Evolutionary conservation across 1,140 invertebrate species (phyloP).

Genomic region (Stegodyphus dumicola): DNA sequence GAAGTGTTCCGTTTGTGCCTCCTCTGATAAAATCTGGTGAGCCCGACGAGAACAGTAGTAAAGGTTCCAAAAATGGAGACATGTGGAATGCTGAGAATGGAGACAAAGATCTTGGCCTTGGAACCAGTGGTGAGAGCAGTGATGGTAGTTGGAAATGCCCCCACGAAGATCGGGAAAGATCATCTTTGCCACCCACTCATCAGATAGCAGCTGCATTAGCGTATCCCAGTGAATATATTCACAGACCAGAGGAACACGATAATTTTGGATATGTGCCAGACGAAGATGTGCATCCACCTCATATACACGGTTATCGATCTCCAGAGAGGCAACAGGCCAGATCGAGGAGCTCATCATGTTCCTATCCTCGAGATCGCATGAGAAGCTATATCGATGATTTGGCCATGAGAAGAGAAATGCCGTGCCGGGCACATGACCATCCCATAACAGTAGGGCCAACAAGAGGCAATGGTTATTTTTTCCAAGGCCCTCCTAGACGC

Average conservation of each 20-base stretch:
- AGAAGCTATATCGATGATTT: conserved; percentile 48
- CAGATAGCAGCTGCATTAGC: not conserved
- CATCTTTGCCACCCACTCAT: not conserved
- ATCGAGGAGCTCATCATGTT: conserved; percentile 26
- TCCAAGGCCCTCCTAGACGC: conserved; percentile 27
- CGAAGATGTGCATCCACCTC: conserved; percentile 19
- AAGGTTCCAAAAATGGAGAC: conserved; percentile 32
- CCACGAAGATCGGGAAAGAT: conserved; percentile 30
- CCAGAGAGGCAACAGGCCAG: no score
- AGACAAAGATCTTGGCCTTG: conserved; percentile 86
- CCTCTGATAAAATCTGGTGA: not conserved
- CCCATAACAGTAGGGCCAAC: not conserved
- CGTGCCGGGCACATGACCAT: conserved; percentile 14
- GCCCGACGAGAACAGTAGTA: conserved; percentile 35
- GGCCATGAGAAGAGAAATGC: not conserved
- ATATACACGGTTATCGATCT: not conserved
- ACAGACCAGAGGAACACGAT: conserved; percentile 28
- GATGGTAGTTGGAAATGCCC: conserved; percentile 73
- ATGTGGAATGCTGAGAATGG: conserved; percentile 50
- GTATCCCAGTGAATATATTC: not conserved
- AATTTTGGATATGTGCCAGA: conserved; percentile 36
- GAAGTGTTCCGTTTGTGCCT: not conserved
- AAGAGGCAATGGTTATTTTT: conserved; percentile 16
- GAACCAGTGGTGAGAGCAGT: conserved; percentile 81
- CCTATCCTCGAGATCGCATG: conserved; percentile 44